Percentiles rank a stretch among this genome's conserved stretches.
Evolutionary conservation across 2,888 invertebrate genomes (phyloP).

Genomic region (Adela reaumurella): DNA sequence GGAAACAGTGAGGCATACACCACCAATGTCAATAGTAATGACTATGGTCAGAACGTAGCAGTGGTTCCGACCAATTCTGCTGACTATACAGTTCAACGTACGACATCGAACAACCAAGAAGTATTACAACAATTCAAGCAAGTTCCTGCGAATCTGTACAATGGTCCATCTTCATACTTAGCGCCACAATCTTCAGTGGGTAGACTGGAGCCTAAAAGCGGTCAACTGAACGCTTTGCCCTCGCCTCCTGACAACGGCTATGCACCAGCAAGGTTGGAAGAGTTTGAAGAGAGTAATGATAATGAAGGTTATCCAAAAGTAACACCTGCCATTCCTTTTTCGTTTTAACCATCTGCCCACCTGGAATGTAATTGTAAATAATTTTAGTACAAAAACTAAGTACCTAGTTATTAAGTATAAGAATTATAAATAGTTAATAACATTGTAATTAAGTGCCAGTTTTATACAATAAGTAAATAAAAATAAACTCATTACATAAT

Average conservation of each 20-base stretch:
- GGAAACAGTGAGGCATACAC: conserved; percentile 26
- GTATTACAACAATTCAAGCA: conserved; percentile 11
- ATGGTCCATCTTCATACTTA: conserved; percentile 42
- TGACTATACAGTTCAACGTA: conserved; percentile 27
- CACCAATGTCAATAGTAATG: conserved; percentile 12
- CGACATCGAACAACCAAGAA: conserved; percentile 19
- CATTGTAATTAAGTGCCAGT: too few relatives aligned
- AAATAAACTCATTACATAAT: too few relatives aligned
- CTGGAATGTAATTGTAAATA: too few relatives aligned
- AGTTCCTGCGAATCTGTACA: conserved; percentile 23
- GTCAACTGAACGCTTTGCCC: conserved; percentile 4
- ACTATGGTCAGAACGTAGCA: conserved; percentile 12
- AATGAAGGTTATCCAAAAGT: conserved; percentile 13
- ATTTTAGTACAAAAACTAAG: too few relatives aligned
- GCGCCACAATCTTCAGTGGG: conserved; percentile 41
- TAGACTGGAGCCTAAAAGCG: conserved; percentile 22
- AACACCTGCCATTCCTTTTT: conserved; percentile 12
- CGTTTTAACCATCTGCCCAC: too few relatives aligned
- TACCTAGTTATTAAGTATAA: too few relatives aligned
- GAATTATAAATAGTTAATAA: too few relatives aligned
- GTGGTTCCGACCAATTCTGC: conserved; percentile 23
- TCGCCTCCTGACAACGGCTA: conserved; percentile 15
- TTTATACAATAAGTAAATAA: too few relatives aligned
- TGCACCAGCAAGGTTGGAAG: conserved; percentile 29
- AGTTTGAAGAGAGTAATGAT: conserved; percentile 29